Percentiles rank a stretch among this genome's conserved stretches.
Evolutionary conservation across 2,797 vertebrate genomes (phyloP).

Genomic region (Ceryle rudis): DNA sequence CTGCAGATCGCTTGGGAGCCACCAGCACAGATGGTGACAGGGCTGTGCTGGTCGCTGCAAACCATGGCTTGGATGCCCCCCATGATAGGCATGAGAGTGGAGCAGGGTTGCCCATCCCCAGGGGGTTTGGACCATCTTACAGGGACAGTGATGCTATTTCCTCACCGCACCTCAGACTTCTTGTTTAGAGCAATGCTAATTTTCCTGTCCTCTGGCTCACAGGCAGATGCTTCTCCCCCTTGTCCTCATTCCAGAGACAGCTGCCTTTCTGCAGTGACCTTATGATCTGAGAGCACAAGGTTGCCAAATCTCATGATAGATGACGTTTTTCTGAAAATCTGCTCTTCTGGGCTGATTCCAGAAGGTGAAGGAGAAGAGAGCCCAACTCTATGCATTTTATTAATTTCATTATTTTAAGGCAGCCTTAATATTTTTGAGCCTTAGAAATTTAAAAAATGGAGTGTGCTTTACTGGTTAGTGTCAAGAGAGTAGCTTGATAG

Average conservation of each 20-base stretch:
- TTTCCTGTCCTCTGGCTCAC: not conserved
- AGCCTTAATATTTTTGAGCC: not conserved
- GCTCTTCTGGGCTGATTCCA: not conserved
- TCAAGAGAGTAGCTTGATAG: not conserved
- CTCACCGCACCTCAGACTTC: not conserved
- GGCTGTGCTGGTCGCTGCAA: not conserved
- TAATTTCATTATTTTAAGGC: not conserved
- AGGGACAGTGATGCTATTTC: not conserved
- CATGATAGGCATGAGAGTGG: accelerated
- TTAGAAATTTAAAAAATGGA: not conserved
- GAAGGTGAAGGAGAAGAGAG: not conserved
- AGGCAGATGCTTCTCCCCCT: not conserved
- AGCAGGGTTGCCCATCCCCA: accelerated
- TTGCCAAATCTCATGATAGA: constrained; percentile 3
- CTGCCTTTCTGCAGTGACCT: constrained; percentile 24
- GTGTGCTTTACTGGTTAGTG: not conserved
- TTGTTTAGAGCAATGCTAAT: not conserved
- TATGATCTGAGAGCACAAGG: not conserved
- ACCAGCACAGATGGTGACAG: not conserved
- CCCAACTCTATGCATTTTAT: not conserved
- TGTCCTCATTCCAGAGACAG: not conserved
- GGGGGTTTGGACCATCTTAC: accelerated
- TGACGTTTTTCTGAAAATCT: constrained; percentile 2
- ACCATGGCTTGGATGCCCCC: not conserved
- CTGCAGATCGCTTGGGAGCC: not conserved